Conservation (phyloP, 2,888 invertebrate species). For the Drosophila subquinaria region DNA sequence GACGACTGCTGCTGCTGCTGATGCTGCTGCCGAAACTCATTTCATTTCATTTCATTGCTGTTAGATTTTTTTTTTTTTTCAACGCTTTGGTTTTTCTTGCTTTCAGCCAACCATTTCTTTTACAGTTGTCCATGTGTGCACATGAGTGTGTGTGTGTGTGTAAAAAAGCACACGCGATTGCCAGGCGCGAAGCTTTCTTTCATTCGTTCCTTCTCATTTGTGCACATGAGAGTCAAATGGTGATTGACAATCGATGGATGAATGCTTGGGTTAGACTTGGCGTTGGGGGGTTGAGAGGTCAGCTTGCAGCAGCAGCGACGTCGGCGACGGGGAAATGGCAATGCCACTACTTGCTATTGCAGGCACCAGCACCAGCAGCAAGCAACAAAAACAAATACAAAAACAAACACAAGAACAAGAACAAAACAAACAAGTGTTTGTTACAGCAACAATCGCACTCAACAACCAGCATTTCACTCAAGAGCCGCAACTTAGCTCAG, state of each 20-base stretch:
- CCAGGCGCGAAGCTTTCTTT: constrained; percentile 42
- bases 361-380: constrained; percentile 10
- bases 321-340: constrained; percentile 43
- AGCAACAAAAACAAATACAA: neutral
- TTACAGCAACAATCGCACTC: constrained; percentile 29
- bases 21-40: constrained; percentile 59
- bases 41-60: constrained; percentile 65
- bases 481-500: constrained; percentile 30
- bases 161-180: constrained; percentile 37
- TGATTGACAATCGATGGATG: constrained; percentile 82
- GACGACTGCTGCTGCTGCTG: constrained; percentile 16
- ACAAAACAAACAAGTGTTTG: constrained; percentile 63
- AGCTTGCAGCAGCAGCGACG: constrained; percentile 2
- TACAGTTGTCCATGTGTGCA: constrained; percentile 54
- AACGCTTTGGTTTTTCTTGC: constrained; percentile 46
- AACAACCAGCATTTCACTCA: constrained; percentile 27
- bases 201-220: constrained; percentile 69
- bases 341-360: constrained; percentile 14
- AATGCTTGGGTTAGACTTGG: constrained; percentile 10
- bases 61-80: constrained; percentile 52
- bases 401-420: neutral
- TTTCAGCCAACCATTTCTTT: constrained; percentile 67
- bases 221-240: constrained; percentile 68
- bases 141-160: constrained; percentile 22
- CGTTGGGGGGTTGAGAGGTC: neutral